Evolutionary conservation across 2,797 vertebrate species (phyloP), one percentile per base, ranked within the genome.

Genomic region (Rachycentron canadum): DNA sequence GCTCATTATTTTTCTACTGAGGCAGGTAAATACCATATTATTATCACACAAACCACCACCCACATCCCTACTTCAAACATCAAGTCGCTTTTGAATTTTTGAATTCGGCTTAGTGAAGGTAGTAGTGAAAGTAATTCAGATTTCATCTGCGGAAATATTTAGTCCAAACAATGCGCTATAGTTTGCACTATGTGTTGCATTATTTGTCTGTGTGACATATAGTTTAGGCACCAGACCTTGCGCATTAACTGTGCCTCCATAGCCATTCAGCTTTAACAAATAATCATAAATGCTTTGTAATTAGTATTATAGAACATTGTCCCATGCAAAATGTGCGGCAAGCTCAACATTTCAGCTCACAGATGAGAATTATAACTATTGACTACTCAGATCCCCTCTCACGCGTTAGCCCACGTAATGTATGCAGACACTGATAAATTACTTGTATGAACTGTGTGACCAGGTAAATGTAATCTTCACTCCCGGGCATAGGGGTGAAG

Each of bases 1-100:
- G 63, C 34, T 72, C 19, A 80, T 82, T 72, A 69, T 77, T 73
- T 79, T 78, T 74, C 50, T 72, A 58, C 49, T 61, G 4, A 40
- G 25, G 5, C 10, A 66, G 64, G 21, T 57, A 69, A 72, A 68
- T 63, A 28, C 38, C 38, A 14, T 32, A 26, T 69, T 73, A 62
- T 71, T 73, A 61, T 67, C 28, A 69, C 9, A 66, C 38, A 65
- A 66, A 62, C 43, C 25, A 62, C 25, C 28, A 67, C n/a, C 21
- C 11, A 36, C 57, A 23, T 45, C 13, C 25, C 10, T 23, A 4
- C 32, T 19, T 38, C 28, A 40, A 68, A 68, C 67, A 55, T 41
- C 30, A 4, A 5, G 32, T 26, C 23, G 21, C 70, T 43, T 32
- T 36, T 57, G 17, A 23, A 34, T 56, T n/a, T n/a, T n/a, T n/a